Evolutionary conservation across 2,888 invertebrate genomes (phyloP), one percentile per base, ranked within the genome.

Genomic region (Pyrgus malvae): DNA sequence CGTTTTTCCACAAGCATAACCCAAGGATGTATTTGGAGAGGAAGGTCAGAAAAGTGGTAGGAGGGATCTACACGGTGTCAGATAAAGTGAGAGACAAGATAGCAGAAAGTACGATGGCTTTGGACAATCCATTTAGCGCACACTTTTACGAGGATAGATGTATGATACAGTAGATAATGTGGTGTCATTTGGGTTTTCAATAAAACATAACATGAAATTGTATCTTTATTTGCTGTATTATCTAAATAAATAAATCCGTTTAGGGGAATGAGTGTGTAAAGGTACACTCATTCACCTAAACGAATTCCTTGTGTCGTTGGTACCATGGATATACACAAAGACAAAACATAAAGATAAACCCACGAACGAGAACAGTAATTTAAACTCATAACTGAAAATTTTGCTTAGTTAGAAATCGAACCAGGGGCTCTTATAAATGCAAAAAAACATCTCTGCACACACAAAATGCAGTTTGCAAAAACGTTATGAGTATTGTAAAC

Each of bases 141-240:
- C 81, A 80, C n/a, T 84, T 85, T 41, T 85, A 85, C 16, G 75
- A 78, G 68, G 84, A 84, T 49, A 67, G 80, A 7, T 85, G 83
- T 67, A 58, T 27, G 3, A 78, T 85, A 27, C 80, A 82, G 56
- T 84, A 62, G 61, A 14, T 21, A n/a, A 38, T 25, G 17, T 19
- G 17, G 11, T 33, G 21, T 40, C 8, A 31, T 42, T 35, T 11
- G 33, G 42, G 25, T 35, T 50, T 33, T 12, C 25, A 50, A 42
- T 50, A 50, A 50, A 48, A 50, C 9, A n/a, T 42, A 25, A 25
- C 21, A 35, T 11, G 14, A 9, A 42, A 37, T 12, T 25, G 19
- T 23, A 8, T 6, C 29, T 45, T 40, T 46, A 49, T 40, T 54
- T 53, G n/a, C n/a, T n/a, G n/a, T n/a, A n/a, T n/a, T n/a, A n/a